Conservation (phyloP, 2,113 vertebrate genomes). For the Sorex fumeus region DNA sequence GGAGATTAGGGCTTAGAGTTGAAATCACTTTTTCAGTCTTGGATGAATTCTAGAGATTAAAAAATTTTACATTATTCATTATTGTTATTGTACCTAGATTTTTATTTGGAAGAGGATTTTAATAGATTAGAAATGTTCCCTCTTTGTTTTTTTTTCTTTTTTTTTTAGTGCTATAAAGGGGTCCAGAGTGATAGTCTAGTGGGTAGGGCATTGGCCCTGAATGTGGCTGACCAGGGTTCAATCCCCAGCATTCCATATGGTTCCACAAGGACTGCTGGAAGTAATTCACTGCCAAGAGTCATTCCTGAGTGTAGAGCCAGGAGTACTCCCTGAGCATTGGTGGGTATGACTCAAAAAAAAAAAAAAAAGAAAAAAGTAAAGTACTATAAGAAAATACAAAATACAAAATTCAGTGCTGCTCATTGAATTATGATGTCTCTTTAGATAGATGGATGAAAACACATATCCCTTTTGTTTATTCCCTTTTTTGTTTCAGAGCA, state of each 20-base stretch:
- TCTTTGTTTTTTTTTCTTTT: background rate
- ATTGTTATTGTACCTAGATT: slow-evolving; percentile 29
- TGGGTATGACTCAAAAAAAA: too few relatives aligned
- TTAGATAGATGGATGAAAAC: slow-evolving; percentile 24
- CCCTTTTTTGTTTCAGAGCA: background rate
- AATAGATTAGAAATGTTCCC: background rate
- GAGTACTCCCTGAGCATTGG: too few relatives aligned
- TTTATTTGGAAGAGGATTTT: slow-evolving; percentile 27
- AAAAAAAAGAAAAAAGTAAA: background rate
- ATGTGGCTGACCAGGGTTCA: too few relatives aligned
- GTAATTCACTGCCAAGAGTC: too few relatives aligned
- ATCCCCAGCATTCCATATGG: too few relatives aligned
- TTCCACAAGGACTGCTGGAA: too few relatives aligned
- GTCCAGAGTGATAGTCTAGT: too few relatives aligned
- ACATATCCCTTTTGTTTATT: background rate
- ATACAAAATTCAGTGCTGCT: background rate
- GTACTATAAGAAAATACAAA: background rate
- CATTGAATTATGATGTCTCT: background rate
- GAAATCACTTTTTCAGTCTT: background rate
- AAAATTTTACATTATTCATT: slow-evolving; percentile 10
- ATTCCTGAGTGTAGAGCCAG: too few relatives aligned
- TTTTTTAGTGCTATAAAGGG: background rate
- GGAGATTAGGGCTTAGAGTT: slow-evolving; percentile 1
- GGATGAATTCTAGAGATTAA: slow-evolving; percentile 2
- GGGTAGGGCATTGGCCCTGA: too few relatives aligned